Percentiles rank a stretch among this genome's conserved stretches.
Conservation (phyloP, 2,113 vertebrate genomes). For the Hemibagrus wyckioides region DNA sequence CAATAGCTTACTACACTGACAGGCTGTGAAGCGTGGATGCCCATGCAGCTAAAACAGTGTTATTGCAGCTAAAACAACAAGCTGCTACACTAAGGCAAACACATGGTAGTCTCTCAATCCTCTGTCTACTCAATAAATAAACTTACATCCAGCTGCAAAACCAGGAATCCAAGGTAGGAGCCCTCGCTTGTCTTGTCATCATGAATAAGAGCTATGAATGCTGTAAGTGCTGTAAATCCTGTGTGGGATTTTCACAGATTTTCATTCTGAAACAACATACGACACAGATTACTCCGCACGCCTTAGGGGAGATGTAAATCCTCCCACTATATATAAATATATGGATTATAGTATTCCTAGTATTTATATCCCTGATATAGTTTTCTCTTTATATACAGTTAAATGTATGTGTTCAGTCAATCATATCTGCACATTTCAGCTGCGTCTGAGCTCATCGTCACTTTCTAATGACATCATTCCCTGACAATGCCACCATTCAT, state of each 20-base stretch:
- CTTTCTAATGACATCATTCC: slow-evolving; percentile 90
- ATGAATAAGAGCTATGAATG: background rate
- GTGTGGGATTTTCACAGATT: background rate
- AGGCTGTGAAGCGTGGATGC: slow-evolving; percentile 63
- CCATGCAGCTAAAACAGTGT: slow-evolving; percentile 57
- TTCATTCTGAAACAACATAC: background rate
- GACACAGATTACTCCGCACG: background rate
- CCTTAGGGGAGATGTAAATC: background rate
- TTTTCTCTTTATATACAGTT: slow-evolving; percentile 7
- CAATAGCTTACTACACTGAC: slow-evolving; percentile 57
- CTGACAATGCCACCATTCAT: slow-evolving; percentile 97
- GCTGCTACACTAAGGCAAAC: slow-evolving; percentile 68
- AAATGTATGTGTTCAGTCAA: slow-evolving; percentile 8
- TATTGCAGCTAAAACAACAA: slow-evolving; percentile 73
- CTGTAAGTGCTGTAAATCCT: background rate
- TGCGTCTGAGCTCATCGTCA: slow-evolving; percentile 90
- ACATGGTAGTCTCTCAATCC: slow-evolving; percentile 57
- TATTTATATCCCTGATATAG: background rate
- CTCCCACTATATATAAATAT: background rate
- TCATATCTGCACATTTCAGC: slow-evolving; percentile 76
- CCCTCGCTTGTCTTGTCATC: slow-evolving; percentile 11
- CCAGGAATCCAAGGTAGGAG: slow-evolving; percentile 12
- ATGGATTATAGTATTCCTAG: background rate
- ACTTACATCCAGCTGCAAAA: slow-evolving; percentile 25
- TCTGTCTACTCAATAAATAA: slow-evolving; percentile 40